Base-by-base conservation (phyloP, 2,113 vertebrate species). In the Triplophysa rosa region DNA sequence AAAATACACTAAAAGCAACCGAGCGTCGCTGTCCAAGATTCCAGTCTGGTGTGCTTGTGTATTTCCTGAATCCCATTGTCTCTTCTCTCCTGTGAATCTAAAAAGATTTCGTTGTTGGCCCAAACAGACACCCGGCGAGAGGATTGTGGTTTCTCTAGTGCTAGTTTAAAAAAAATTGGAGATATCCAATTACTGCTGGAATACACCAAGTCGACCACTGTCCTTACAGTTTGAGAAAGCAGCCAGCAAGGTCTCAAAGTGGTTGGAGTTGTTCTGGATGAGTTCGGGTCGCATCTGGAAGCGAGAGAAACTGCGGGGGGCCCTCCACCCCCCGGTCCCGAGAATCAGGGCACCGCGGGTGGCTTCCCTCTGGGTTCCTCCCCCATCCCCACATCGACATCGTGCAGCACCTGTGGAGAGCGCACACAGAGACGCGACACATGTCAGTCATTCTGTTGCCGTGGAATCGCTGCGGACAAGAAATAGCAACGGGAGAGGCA, bases 211-310 rank as follows among this genome's bases (percentile, higher is more conserved):
- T 61, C 59, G 13, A 69, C 65, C 66, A 67, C 62, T 71, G 63
- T 49, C 69, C 69, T 72, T 72, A 42, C 70, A 61, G 52, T 71
- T 58, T 33, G 49, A 19, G 68, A 71, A 93, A 89, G 93, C 94
- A 0, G 95, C 93, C 90, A 94, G 94, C n/a, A 94, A 94, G 72
- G 94, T 94, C 89, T 94, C 94, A 11, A 94, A 95, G 89, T 93
- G 90, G 92, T 95, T 95, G 87, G 94, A 94, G 90, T 95, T 95
- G 90, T 47, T 75, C 69, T 79, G 26, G 68, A 77, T 4, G 95
- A 94, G 91, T 95, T 93, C 89, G 93, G 92, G 82, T 94, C 93
- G 88, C 93, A 90, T 94, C 94, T 94, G 73, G 93, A 90, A 70
- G 93, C 92, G 88, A 94, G 93, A 0, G 94, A 89, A 86, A 90